Conservation (phyloP, 2,888 invertebrate species). For the Lithosia quadra region DNA sequence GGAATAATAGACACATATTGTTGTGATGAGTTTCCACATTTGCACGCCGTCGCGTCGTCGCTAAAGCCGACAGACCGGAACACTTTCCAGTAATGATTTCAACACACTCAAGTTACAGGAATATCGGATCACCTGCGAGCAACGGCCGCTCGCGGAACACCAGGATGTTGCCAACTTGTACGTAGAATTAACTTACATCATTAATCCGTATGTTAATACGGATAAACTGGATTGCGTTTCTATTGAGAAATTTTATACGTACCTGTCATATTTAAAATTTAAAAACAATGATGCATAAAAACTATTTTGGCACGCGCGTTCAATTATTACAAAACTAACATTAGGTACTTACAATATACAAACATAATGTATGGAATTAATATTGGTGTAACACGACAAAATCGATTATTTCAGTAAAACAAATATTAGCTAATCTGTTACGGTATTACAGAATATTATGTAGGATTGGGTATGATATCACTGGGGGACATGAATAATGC, state of each 20-base stretch:
- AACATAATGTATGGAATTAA: neutral
- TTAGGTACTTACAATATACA: no score
- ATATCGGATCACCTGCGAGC: slow-evolving; percentile 67
- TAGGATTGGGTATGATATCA: slow-evolving; percentile 65
- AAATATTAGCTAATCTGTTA: slow-evolving; percentile 10
- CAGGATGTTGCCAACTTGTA: slow-evolving; percentile 62
- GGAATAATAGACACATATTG: slow-evolving; percentile 41
- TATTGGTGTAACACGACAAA: neutral
- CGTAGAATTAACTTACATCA: slow-evolving; percentile 57
- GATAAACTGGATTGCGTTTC: slow-evolving; percentile 27
- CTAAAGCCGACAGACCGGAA: slow-evolving; percentile 65
- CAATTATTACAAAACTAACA: neutral
- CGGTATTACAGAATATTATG: slow-evolving; percentile 38
- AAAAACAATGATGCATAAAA: slow-evolving; percentile 18
- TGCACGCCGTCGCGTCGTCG: slow-evolving; percentile 49
- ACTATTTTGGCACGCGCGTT: neutral
- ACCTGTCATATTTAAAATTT: slow-evolving; percentile 8
- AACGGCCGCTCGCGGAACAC: slow-evolving; percentile 59
- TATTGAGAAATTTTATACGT: slow-evolving; percentile 33
- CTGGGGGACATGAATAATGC: slow-evolving; percentile 67
- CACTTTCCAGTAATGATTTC: slow-evolving; percentile 79
- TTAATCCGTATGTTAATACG: no score
- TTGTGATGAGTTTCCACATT: slow-evolving; percentile 62
- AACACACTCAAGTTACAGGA: slow-evolving; percentile 73
- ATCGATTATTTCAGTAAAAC: neutral